phyloP scores from a whole-genome alignment of 1,140 invertebrate genomes.

The Drosophila nikananu region DNA sequence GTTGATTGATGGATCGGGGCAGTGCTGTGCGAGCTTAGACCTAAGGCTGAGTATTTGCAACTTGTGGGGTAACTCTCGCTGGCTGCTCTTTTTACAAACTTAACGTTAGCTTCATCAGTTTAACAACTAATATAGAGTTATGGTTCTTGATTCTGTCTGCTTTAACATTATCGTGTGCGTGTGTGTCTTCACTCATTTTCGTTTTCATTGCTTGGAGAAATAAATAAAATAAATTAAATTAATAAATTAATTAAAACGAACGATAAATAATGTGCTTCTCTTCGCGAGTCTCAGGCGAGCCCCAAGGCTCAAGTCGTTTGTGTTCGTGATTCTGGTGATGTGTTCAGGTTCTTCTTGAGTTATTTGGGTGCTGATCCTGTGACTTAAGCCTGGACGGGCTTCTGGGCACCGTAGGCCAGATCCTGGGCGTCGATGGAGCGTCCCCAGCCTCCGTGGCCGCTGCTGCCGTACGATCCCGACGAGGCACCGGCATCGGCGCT shows the following conservation, averaged over 20 bases:
- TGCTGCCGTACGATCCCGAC: slow-evolving; percentile 86
- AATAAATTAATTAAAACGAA: slow-evolving; percentile 85
- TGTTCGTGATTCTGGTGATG: slow-evolving; percentile 42
- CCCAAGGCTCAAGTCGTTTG: slow-evolving; percentile 59
- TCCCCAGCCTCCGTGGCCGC: slow-evolving; percentile 89
- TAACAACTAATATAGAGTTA: slow-evolving; percentile 62
- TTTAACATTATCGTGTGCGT: slow-evolving; percentile 41
- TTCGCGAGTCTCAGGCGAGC: slow-evolving; percentile 69
- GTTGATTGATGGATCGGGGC: slow-evolving; percentile 19
- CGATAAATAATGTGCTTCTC: slow-evolving; percentile 78
- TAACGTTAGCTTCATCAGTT: slow-evolving; percentile 68
- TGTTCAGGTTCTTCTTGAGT: slow-evolving; percentile 36
- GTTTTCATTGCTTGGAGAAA: slow-evolving; percentile 66
- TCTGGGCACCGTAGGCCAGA: slow-evolving; percentile 91
- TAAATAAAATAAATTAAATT: slow-evolving; percentile 85
- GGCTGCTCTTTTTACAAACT: slow-evolving; percentile 73
- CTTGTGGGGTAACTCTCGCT: slow-evolving; percentile 69
- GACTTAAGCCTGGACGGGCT: slow-evolving; percentile 85
- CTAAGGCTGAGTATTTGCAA: slow-evolving; percentile 79
- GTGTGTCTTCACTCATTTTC: slow-evolving; percentile 45
- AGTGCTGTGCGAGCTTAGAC: slow-evolving; percentile 66
- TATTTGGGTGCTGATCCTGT: slow-evolving; percentile 15
- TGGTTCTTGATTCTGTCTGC: slow-evolving; percentile 42
- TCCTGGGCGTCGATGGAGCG: slow-evolving; percentile 90
- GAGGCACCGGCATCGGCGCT: slow-evolving; percentile 87